Conservation (phyloP, 2,888 invertebrate species). For the Eucera pruinosa region DNA sequence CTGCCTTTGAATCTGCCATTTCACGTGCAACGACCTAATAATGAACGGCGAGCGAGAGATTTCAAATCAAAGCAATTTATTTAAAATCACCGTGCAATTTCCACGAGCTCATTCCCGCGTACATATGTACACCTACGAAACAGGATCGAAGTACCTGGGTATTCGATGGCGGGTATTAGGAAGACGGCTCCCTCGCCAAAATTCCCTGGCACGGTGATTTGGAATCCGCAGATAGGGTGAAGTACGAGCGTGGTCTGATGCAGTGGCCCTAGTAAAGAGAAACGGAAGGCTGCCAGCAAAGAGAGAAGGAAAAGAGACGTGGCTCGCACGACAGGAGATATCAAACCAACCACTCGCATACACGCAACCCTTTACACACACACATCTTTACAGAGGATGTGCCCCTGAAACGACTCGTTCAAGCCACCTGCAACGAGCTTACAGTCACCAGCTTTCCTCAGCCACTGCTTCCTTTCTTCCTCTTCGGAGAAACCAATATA, state of each 20-base stretch:
- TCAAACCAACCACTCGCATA: constrained; percentile 47
- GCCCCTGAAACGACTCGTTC: constrained; percentile 27
- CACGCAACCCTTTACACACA: no score
- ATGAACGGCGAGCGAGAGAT: no score
- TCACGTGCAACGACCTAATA: no score
- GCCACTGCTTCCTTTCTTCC: constrained; percentile 9
- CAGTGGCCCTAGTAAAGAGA: constrained; percentile 38
- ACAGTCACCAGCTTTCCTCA: constrained; percentile 30
- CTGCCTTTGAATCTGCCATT: no score
- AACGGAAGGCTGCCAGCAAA: constrained; percentile 37
- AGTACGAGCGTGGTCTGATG: constrained; percentile 26
- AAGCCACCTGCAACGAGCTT: constrained; percentile 47
- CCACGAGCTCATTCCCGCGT: neutral
- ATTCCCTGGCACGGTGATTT: constrained; percentile 53
- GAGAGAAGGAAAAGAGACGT: constrained; percentile 11
- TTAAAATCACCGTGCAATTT: constrained; percentile 19
- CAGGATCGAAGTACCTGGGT: constrained; percentile 9
- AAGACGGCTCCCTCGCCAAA: constrained; percentile 50
- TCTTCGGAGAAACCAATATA: constrained; percentile 43
- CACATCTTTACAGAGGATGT: neutral
- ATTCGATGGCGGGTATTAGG: constrained; percentile 1
- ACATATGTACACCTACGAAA: neutral
- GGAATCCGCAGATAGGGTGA: constrained; percentile 27
- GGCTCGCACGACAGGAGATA: constrained; percentile 43
- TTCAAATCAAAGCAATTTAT: no score